Percentiles rank a stretch among this genome's conserved stretches.
Conservation (phyloP, 2,797 vertebrate species). For the Chrysocyon brachyurus region DNA sequence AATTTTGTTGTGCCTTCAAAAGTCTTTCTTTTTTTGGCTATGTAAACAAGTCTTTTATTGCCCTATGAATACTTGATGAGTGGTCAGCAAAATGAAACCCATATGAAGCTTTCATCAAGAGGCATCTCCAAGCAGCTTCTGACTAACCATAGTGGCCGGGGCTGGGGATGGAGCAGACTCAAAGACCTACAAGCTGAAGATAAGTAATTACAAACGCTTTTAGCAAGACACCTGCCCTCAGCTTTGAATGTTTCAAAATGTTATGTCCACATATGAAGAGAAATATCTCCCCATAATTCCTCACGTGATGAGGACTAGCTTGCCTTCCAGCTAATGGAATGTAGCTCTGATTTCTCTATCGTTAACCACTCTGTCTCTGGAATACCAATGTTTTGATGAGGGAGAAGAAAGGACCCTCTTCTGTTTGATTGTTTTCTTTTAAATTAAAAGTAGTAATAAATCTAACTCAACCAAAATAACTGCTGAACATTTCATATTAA, state of each 20-base stretch:
- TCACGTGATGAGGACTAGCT: not conserved
- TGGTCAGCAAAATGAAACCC: constrained; percentile 55
- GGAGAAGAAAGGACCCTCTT: constrained; percentile 70
- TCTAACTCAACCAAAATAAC: constrained; percentile 74
- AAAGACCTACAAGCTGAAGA: not conserved
- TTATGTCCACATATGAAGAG: not conserved
- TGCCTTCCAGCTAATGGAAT: not conserved
- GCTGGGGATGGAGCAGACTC: not conserved
- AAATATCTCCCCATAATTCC: constrained; percentile 12
- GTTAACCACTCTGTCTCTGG: not conserved
- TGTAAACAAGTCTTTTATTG: constrained; percentile 64
- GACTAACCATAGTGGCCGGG: not conserved
- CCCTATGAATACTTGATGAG: constrained; percentile 7
- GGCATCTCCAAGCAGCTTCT: not conserved
- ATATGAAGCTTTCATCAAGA: not conserved
- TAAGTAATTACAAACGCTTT: not conserved
- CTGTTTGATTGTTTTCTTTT: constrained; percentile 81
- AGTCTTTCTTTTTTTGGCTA: not conserved
- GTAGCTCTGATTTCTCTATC: constrained; percentile 6
- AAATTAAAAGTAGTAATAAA: constrained; percentile 77
- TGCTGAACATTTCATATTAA: constrained; percentile 65
- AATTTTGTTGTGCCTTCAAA: constrained; percentile 57
- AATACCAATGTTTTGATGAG: constrained; percentile 63
- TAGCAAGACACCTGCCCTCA: not conserved
- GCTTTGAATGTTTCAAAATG: not conserved